Evolutionary conservation across 2,888 invertebrate species (phyloP).

Genomic region (Trachelus iudaicus): DNA sequence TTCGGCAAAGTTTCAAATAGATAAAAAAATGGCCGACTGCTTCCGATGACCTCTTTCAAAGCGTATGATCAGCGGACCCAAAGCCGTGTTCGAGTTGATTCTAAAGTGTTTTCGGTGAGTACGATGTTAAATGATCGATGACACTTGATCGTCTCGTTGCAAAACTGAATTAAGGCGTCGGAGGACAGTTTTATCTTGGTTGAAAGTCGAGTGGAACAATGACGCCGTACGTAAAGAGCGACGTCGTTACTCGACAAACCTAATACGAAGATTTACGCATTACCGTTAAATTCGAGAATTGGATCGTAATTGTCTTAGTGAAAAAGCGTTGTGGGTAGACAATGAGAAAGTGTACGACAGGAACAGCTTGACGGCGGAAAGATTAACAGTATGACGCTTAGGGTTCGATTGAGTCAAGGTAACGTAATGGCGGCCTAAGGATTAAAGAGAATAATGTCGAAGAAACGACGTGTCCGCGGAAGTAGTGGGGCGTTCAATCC

Average conservation of each 20-base stretch:
- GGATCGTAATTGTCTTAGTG: not conserved
- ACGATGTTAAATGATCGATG: not conserved
- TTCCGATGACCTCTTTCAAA: not conserved
- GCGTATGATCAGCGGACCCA: not conserved
- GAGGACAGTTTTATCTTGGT: not conserved
- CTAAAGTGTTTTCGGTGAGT: not conserved
- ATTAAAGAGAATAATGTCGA: not conserved
- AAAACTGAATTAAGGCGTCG: not conserved
- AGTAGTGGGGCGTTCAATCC: constrained; percentile 13
- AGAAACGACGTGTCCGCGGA: constrained; percentile 12
- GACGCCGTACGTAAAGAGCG: not conserved
- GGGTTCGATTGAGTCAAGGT: not conserved
- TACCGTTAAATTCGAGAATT: not conserved
- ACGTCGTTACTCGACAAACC: not conserved
- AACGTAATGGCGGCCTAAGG: not conserved
- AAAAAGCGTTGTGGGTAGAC: not conserved
- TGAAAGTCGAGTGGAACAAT: not conserved
- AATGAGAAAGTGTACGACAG: not conserved
- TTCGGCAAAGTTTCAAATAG: not conserved
- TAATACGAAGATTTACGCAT: not conserved
- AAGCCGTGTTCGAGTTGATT: not conserved
- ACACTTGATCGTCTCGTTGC: not conserved
- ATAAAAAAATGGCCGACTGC: not conserved
- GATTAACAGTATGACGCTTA: not conserved
- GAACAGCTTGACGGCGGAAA: not conserved